phyloP scores from a whole-genome alignment of 2,797 vertebrate genomes.

The Darevskia mixta region DNA sequence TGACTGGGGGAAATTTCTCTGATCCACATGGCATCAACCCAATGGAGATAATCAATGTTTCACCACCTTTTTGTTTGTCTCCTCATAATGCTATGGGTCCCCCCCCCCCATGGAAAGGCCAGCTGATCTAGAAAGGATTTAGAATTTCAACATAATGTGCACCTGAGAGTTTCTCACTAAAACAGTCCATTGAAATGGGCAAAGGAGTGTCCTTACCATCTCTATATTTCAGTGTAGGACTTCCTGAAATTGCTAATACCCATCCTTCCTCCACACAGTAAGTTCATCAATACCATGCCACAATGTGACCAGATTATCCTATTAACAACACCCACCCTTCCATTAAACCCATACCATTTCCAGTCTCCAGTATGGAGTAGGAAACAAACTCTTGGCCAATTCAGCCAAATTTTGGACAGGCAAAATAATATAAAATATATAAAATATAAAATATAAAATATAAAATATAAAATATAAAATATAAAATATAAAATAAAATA shows the following conservation, averaged over 20 bases:
- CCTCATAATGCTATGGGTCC: background rate
- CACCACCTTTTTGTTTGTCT: background rate
- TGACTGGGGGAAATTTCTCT: background rate
- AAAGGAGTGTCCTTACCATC: background rate
- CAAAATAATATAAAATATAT: too few species aligned
- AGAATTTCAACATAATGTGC: background rate
- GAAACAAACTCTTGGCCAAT: too few species aligned
- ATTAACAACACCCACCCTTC: too few species aligned
- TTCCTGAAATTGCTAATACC: background rate
- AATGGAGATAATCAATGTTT: background rate
- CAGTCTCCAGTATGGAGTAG: too few species aligned
- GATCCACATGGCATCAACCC: background rate
- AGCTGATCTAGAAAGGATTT: background rate
- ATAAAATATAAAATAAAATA: too few species aligned
- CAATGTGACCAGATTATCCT: too few species aligned
- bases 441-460: too few species aligned
- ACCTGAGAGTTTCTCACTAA: background rate
- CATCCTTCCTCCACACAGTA: too few species aligned
- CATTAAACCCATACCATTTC: too few species aligned
- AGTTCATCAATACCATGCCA: too few species aligned
- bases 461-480: too few species aligned
- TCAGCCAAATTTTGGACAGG: too few species aligned
- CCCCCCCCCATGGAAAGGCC: background rate
- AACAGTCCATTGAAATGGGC: background rate
- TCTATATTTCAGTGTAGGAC: background rate